Percentiles rank a stretch among this genome's conserved stretches.
These are phyloP conservation scores for Pocillopora verrucosa DNA, from an alignment of 64 coral and sea anemone genomes.

Conservation along the genomic window DNA sequence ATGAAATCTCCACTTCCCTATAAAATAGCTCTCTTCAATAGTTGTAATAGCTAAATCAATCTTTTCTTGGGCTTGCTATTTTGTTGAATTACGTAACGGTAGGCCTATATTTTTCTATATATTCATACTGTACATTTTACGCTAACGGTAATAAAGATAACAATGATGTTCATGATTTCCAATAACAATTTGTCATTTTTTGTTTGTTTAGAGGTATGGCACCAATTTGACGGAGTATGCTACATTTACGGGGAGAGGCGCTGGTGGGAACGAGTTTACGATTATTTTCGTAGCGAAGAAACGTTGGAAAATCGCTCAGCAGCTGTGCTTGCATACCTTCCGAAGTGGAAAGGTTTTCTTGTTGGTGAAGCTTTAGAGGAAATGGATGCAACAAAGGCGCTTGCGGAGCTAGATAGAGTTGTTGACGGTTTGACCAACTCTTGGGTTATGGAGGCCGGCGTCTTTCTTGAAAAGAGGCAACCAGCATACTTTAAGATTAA, in stretches of 20 bases:
- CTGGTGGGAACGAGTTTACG: neutral
- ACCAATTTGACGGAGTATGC: slow-evolving; percentile 57
- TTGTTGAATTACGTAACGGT: no score
- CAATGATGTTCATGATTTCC: slow-evolving; percentile 19
- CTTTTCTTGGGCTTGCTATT: no score
- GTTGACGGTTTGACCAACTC: slow-evolving; percentile 4
- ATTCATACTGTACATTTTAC: no score
- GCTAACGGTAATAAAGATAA: slow-evolving; percentile 10
- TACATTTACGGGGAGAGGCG: neutral
- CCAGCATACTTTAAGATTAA: neutral
- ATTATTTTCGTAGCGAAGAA: neutral
- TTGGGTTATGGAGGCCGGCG: neutral
- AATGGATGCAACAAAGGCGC: slow-evolving; percentile 25
- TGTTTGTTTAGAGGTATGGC: slow-evolving; percentile 1
- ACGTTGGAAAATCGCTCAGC: neutral
- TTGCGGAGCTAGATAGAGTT: neutral
- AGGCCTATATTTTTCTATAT: no score
- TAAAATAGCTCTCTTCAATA: no score
- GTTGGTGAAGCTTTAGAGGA: neutral
- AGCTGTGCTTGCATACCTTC: slow-evolving; percentile 22
- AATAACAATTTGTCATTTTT: neutral
- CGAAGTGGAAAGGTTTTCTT: slow-evolving; percentile 62
- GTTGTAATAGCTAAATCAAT: no score
- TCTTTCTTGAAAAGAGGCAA: rapidly evolving
- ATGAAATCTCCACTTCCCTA: no score